Evolutionary conservation across 2,797 vertebrate genomes (phyloP), one percentile per base, ranked within the genome.

Genomic region (Podarcis siculus): DNA sequence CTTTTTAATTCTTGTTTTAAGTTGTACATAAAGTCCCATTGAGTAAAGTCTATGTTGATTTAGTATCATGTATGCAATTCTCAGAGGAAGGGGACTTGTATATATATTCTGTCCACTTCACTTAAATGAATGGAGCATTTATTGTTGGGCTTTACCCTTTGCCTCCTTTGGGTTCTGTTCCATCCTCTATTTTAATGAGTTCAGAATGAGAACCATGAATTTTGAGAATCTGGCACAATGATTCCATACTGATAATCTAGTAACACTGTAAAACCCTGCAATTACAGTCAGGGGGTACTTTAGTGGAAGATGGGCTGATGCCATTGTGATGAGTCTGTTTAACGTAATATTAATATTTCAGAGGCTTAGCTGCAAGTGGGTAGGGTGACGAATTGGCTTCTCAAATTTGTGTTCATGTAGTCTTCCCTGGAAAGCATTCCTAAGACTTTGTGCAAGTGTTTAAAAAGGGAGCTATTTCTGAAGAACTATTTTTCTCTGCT

Each of bases 361-460:
- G n/a, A 58, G 45, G n/a, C 69, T 73, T 83, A 73, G 35, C 21
- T 83, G 45, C 32, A 76, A 13, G 55, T 23, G 55, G 58, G 49
- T 55, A 0, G 71, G 37, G 32, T 37, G 7, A 81, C n/a, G 19
- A 77, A n/a, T 69, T 66, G 9, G 1, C 30, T 82, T 37, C 87
- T 84, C 72, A 9, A 86, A 89, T 91, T 92, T 49, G 85, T 90
- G 55, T 86, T 37, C 25, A 88, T 49, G 2, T 87, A 23, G 8
- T 13, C 55, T 86, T 87, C 61, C 90, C 75, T 58, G n/a, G 25
- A n/a, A 90, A 35, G 32, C 72, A 79, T 86, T 93, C 84, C 9
- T 17, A 85, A 39, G 90, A 42, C 1, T 91, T 87, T 90, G 86
- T 32, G 66, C 5, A 82, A 25, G 58, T 78, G 86, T 95, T 93